These are phyloP conservation scores for Hartigia nigra DNA, from an alignment of 2,888 invertebrate species.

Conservation along the genomic window DNA sequence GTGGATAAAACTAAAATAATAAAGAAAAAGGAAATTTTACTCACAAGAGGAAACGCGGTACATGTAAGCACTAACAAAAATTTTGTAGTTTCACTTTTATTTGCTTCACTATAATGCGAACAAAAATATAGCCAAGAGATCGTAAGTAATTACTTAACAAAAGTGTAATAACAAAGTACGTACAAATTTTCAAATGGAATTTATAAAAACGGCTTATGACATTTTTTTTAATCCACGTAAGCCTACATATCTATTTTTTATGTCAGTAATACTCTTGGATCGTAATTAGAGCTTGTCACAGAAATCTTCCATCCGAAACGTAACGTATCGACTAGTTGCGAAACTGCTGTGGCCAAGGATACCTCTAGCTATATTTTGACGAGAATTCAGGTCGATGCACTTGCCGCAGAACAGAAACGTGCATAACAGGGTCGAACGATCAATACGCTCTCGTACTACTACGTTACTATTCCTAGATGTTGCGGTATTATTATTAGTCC, in stretches of 20 bases:
- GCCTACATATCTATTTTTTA: neutral
- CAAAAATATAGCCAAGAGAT: neutral
- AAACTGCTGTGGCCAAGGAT: constrained; percentile 5
- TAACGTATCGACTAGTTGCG: neutral
- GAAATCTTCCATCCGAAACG: neutral
- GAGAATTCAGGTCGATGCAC: constrained; percentile 50
- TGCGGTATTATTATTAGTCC: constrained; percentile 30
- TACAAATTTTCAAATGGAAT: neutral
- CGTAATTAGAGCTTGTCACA: neutral
- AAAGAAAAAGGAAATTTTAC: neutral
- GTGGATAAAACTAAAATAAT: neutral
- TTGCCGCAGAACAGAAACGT: constrained; percentile 26
- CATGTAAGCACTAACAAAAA: neutral
- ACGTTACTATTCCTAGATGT: constrained; percentile 39
- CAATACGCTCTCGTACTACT: constrained; percentile 37
- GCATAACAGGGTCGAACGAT: constrained; percentile 40
- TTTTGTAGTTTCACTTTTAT: neutral
- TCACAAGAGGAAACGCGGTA: neutral
- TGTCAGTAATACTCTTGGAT: neutral
- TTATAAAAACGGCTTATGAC: neutral
- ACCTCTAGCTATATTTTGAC: neutral
- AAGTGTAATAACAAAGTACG: neutral
- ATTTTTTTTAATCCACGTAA: neutral
- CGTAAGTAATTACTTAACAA: neutral
- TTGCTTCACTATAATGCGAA: neutral